These are phyloP conservation scores for Sarcophaga subvicina DNA, from an alignment of 2,888 invertebrate species.

Conservation along the genomic window DNA sequence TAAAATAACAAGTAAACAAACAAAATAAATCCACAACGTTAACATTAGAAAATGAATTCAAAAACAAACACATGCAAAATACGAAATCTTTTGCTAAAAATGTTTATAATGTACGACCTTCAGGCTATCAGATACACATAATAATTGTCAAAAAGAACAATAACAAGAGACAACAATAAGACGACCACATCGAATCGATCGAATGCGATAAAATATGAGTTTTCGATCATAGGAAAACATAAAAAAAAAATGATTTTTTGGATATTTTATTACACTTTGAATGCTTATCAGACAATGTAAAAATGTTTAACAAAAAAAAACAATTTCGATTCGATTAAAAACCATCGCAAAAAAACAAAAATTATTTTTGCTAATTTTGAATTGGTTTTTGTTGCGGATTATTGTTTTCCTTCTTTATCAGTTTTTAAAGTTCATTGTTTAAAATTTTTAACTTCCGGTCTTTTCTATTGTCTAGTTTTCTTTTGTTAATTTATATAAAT, in stretches of 20 bases:
- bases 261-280: conserved; percentile 38
- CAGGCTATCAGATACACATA: conserved; percentile 24
- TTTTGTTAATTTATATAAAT: background rate
- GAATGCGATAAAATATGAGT: conserved; percentile 24
- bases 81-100: conserved; percentile 12
- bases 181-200: background rate
- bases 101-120: conserved; percentile 17
- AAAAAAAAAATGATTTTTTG: background rate
- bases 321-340: conserved; percentile 18
- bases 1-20: background rate
- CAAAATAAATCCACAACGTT: conserved; percentile 4
- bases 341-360: conserved; percentile 9
- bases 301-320: conserved; percentile 24
- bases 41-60: conserved; percentile 3
- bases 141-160: conserved; percentile 43
- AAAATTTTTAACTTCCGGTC: background rate
- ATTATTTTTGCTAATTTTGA: background rate
- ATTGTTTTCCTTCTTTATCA: background rate
- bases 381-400: background rate
- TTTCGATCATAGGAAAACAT: background rate
- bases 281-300: conserved; percentile 39
- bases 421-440: background rate
- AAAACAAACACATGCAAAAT: conserved; percentile 14
- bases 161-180: conserved; percentile 8
- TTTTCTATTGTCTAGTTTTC: background rate